Evolutionary conservation across 2,888 invertebrate species (phyloP).

Genomic region (Ormyrus labotus): DNA sequence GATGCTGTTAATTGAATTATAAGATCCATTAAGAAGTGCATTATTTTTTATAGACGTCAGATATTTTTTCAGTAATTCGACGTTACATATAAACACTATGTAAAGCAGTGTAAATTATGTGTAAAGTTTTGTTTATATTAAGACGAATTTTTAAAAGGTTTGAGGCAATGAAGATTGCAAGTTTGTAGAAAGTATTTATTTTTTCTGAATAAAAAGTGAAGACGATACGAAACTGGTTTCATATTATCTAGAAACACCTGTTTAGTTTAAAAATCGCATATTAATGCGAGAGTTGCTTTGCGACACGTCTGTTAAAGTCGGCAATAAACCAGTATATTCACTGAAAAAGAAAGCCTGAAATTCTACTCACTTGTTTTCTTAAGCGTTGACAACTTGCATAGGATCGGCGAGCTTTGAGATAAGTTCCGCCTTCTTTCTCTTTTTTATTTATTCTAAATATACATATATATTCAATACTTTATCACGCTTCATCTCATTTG

Average conservation of each 20-base stretch:
- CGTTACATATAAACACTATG: not conserved
- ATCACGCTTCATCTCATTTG: conserved; percentile 30
- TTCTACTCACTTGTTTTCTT: conserved; percentile 53
- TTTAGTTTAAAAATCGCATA: conserved; percentile 59
- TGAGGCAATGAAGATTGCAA: conserved; percentile 1
- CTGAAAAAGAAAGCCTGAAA: conserved; percentile 47
- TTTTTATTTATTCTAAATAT: conserved; percentile 27
- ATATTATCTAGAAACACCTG: conserved; percentile 61
- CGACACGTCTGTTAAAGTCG: conserved; percentile 55
- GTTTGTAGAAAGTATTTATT: conserved; percentile 12
- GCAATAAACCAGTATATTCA: conserved; percentile 66
- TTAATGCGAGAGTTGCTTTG: conserved; percentile 3
- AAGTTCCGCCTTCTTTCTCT: conserved; percentile 62
- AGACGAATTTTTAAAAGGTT: not conserved
- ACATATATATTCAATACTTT: not conserved
- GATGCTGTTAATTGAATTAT: conserved; percentile 36
- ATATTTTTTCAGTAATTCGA: not conserved
- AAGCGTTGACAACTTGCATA: conserved; percentile 62
- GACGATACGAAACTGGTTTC: not conserved
- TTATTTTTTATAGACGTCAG: too few species aligned
- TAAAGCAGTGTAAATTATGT: conserved; percentile 1
- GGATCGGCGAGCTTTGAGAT: conserved; percentile 67
- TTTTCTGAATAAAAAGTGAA: not conserved
- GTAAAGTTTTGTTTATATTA: not conserved
- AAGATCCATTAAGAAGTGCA: too few species aligned